Base-by-base conservation (phyloP, 2,888 invertebrate species). In the Caenorhabditis drosophilae region DNA sequence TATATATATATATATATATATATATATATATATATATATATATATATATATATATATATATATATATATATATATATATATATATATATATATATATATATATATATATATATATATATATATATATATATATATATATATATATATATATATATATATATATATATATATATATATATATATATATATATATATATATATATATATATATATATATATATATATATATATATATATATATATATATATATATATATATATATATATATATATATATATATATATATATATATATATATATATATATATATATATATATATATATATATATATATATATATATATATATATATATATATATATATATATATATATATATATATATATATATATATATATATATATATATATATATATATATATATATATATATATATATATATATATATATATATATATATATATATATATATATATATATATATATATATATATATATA, bases 71-170 rank as follows among this genome's bases (percentile, higher is more conserved):
- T 44, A 46, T 54, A 35, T 45, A n/a, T 54, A 54, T 36, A 50
- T 40, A 50, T 26, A 16, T 31, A 47, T 20, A 23, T 35, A 36
- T 27, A 27, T 26, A 41, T 31, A 31, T 26, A 41, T 44, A 41
- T 31, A 23, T 23, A 25, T 41, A 51, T 51, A 44, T 52, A 44
- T 52, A 52, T 44, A 44, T 44, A 44, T 52, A 50, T 41, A 50
- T 41, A 41, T 41, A 41, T 38, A 26, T 38, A 35, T 48, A 48
- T 40, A 34, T 52, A 44, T 34, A 34, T 44, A 31, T 36, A 45
- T 35, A 31, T 25, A n/a, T 11, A 35, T 48, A 35, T 35, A 20
- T 34, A 35, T 35, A 35, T 35, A 48, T 48, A n/a, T n/a, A 35
- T 12, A 18, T 35, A n/a, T 27, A 27, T 31, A 45, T 27, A 53